Base-by-base conservation (phyloP, 2,888 invertebrate species). In the Sesia bembeciformis region DNA sequence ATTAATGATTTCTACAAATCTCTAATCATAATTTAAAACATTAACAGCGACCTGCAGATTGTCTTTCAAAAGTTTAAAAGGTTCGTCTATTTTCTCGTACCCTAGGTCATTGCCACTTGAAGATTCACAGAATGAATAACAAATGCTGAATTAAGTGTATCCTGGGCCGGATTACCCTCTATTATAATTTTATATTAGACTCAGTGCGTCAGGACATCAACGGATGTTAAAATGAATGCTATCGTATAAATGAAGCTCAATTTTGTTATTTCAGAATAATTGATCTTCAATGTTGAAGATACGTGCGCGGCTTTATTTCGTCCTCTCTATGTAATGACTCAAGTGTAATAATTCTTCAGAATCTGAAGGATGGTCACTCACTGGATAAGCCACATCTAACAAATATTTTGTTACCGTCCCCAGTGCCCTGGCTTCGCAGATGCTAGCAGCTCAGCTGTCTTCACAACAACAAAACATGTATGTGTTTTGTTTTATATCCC, bases 371-470 rank as follows among this genome's bases (percentile, higher is more conserved):
- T 66, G 62, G 57, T 57, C 63, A 57, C 46, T 59, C 71, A 73
- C 70, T 77, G 74, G 74, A 72, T 71, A 66, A 68, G 68, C 69
- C 63, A 72, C 69, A 68, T 83, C 84, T 88, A 88, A 88, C 83
- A 78, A 38, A 38, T 50, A 73, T 76, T 70, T 76, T 87, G 79
- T 88, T 91, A 91, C 86, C 92, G 92, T 94, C 92, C 94, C 94
- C 95, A 96, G 96, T 95, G 96, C 96, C 94, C 96, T 96, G 93
- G 96, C 96, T 94, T 94, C 96, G 92, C 96, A 96, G 95, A 96
- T 96, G 96, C 95, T 95, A 93, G 96, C 95, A 92, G 93, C 94
- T 91, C 96, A 96, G 93, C 93, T 95, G 90, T 95, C 95, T 89
- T 94, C 95, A 91, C 96, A 96, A 92, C 96, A 96, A 92, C 96